Conservation (phyloP, 2,888 invertebrate species). For the Microctonus brassicae region DNA sequence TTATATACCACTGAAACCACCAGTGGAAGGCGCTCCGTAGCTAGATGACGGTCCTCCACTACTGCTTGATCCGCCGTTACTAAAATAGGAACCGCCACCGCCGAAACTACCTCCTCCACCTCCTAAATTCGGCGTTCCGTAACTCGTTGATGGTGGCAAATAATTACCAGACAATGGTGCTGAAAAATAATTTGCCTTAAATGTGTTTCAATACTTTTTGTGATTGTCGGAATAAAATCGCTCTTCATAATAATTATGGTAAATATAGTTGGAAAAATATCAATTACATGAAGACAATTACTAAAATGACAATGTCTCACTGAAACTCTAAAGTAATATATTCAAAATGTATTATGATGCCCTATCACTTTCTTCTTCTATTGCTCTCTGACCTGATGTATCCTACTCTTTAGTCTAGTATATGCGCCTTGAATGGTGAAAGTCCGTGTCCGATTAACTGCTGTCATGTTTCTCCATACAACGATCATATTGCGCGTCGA, state of each 20-base stretch:
- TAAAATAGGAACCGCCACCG: conserved; percentile 65
- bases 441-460: conserved; percentile 4
- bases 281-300: not conserved
- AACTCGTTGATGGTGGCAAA: conserved; percentile 73
- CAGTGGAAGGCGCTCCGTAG: conserved; percentile 67
- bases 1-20: conserved; percentile 53
- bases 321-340: not conserved
- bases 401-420: not conserved
- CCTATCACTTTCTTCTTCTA: not conserved
- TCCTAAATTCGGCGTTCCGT: conserved; percentile 66
- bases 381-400: not conserved
- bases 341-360: not conserved
- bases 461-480: conserved; percentile 10
- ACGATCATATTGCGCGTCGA: conserved; percentile 10
- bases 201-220: not conserved
- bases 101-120: conserved; percentile 52
- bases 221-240: not conserved
- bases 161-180: conserved; percentile 74
- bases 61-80: conserved; percentile 65
- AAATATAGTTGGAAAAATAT: not conserved
- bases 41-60: conserved; percentile 50
- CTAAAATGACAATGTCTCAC: not conserved
- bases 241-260: not conserved
- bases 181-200: conserved; percentile 46
- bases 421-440: conserved; percentile 9